Percentiles rank a stretch among this genome's conserved stretches.
phyloP scores from a whole-genome alignment of 2,113 vertebrate genomes.

The Excalfactoria chinensis region DNA sequence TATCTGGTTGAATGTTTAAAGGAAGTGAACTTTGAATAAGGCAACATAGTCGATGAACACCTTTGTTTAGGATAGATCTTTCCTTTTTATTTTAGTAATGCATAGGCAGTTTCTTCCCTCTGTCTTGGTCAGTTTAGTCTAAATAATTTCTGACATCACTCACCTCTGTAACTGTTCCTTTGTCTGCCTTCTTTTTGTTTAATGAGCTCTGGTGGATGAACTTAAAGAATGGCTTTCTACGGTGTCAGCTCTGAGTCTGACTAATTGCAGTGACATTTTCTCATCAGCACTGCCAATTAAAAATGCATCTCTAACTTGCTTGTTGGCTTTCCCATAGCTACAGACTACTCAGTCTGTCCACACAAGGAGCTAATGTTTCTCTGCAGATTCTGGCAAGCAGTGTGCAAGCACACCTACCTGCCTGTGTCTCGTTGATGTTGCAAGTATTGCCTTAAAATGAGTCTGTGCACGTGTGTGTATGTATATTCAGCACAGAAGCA shows the following conservation, averaged over 20 bases:
- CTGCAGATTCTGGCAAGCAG: background rate
- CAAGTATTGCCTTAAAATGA: background rate
- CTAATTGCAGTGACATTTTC: conserved; percentile 42
- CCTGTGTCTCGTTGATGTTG: background rate
- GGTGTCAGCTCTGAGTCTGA: background rate
- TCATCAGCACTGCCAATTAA: conserved; percentile 10
- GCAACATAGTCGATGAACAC: background rate
- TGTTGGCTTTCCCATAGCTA: background rate
- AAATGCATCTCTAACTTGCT: background rate
- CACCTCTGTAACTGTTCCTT: background rate
- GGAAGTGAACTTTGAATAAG: background rate
- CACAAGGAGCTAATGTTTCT: background rate
- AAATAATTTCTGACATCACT: background rate
- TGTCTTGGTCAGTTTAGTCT: conserved; percentile 22
- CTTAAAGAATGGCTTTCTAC: conserved; percentile 32
- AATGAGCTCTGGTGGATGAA: conserved; percentile 16
- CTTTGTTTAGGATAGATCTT: background rate
- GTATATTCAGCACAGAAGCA: background rate
- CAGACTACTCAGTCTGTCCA: background rate
- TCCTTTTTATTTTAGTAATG: background rate
- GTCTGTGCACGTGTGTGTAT: accelerated
- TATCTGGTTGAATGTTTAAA: background rate
- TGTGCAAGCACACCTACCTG: background rate
- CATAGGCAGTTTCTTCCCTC: conserved; percentile 5
- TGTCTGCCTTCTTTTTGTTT: conserved; percentile 26